Base-by-base conservation (phyloP, 2,888 invertebrate genomes). In the Tinea pellionella region DNA sequence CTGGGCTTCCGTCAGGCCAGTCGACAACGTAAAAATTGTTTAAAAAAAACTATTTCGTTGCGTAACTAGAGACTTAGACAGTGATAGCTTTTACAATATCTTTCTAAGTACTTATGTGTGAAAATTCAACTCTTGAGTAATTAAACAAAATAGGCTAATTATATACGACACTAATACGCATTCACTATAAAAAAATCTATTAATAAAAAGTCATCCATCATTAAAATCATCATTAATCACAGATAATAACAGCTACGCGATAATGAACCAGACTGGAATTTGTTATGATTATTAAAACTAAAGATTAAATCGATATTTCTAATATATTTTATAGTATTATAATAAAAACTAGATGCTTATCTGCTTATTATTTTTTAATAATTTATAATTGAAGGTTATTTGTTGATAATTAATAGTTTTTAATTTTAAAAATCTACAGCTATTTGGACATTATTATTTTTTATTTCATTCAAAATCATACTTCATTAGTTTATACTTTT, bases 201-300 rank as follows among this genome's bases (percentile, higher is more conserved):
- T 15, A 47, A 47, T 47, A 47, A 47, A 41, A n/a, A 37, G 2
- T n/a, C 13, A 55, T 55, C 30, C 3, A 18, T 55, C 55, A 51
- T 55, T 19, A 29, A 19, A 29, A 29, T 55, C 24, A 51, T 9
- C 19, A 55, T 55, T 55, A 61, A 16, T 13, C 16, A 53, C n/a
- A 32, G 13, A 15, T 47, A 16, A 24, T n/a, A 24, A 24, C 24
- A 24, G 24, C 15, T 9, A 16, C 2, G n/a, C 4, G 47, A 47
- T 47, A 47, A 47, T 4, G 24, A 47, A n/a, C 47, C 47, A 47
- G 47, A 47, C 47, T 6, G 8, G 47, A 47, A 47, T 47, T 47
- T 47, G 47, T 47, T 47, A 41, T 41, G 13, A 47, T 47, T n/a
- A 47, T 47, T 47, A 47, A 37, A 37, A 37, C n/a, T 37, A 37